A percentile compares a stretch with the other conserved stretches of the same genome.
Evolutionary conservation across 2,797 vertebrate genomes (phyloP).

Genomic region (Coendou prehensilis): DNA sequence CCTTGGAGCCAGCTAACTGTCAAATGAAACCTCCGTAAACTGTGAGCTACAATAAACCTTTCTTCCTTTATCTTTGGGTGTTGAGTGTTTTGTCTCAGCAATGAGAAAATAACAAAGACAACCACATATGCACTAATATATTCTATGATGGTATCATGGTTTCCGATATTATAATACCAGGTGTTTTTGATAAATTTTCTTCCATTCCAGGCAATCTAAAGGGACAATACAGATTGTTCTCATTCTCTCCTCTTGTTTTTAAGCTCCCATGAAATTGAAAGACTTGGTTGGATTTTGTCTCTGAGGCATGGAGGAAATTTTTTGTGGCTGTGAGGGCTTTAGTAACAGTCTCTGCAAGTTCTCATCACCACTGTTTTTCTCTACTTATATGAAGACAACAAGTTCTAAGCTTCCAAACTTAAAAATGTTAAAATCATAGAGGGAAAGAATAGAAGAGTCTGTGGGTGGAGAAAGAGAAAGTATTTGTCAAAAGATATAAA

Average conservation of each 20-base stretch:
- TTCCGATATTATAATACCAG: neutral
- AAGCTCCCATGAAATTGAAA: neutral
- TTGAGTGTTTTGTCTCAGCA: neutral
- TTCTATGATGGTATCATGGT: neutral
- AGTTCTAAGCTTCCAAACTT: neutral
- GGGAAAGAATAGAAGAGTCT: neutral
- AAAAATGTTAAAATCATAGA: neutral
- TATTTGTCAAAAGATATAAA: neutral
- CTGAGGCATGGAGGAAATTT: neutral
- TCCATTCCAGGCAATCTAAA: neutral
- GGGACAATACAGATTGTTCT: neutral
- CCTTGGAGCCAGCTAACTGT: neutral
- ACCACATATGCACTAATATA: neutral
- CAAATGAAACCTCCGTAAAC: neutral
- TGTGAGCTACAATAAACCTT: neutral
- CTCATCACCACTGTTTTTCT: neutral
- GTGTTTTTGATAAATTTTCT: neutral
- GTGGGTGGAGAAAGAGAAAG: neutral
- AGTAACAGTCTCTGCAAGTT: neutral
- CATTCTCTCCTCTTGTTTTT: neutral
- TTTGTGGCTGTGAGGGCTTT: neutral
- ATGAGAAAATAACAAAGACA: neutral
- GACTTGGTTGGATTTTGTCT: neutral
- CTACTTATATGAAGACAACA: neutral
- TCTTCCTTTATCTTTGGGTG: neutral